Evolutionary conservation across 2,113 vertebrate genomes (phyloP), one percentile per base, ranked within the genome.

Genomic region (Pelusios castaneus): DNA sequence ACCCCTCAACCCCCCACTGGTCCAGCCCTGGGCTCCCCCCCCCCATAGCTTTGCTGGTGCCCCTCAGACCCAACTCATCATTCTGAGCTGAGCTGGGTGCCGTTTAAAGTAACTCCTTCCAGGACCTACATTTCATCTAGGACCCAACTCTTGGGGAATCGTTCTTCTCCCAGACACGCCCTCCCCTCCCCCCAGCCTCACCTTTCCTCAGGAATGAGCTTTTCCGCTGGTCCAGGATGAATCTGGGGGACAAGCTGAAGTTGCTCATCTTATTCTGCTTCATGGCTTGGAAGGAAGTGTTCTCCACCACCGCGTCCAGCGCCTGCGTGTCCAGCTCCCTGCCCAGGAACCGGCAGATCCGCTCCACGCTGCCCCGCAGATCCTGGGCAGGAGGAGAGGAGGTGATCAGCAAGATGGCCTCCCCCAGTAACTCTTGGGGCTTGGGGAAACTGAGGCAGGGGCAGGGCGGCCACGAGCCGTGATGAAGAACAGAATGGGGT

Each of bases 231-330:
- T 98, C 91, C 96, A 98, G 91, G 75, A 96, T 31, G 0, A 45
- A 2, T 24, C 93, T 84, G 0, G 96, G 90, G 12, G 97, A 76
- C 51, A 98, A 76, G 29, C 96, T 97, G 84, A 96, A 98, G 94
- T 98, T 98, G 52, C 98, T 98, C 98, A 98, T 98, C 6, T 8
- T 91, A 88, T 99, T 98, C 52, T 78, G 87, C 88, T 98, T 98
- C 98, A 99, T 98, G 79, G 27, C 92, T 31, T 96, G 90, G 34
- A 99, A 99, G 76, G 97, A 97, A 80, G 97, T 97, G 13, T 98
- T 87, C 5, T 97, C 89, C 51, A 97, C 94, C 41, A 98, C 95
- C 13, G 92, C 96, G 11, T 98, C 91, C 73, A 98, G 88, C 24
- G 82, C 82, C 21, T 98, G 96, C 1, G 97, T 96, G 10, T 93